Evolutionary conservation across 2,113 vertebrate genomes (phyloP).

Genomic region (Agapornis roseicollis): DNA sequence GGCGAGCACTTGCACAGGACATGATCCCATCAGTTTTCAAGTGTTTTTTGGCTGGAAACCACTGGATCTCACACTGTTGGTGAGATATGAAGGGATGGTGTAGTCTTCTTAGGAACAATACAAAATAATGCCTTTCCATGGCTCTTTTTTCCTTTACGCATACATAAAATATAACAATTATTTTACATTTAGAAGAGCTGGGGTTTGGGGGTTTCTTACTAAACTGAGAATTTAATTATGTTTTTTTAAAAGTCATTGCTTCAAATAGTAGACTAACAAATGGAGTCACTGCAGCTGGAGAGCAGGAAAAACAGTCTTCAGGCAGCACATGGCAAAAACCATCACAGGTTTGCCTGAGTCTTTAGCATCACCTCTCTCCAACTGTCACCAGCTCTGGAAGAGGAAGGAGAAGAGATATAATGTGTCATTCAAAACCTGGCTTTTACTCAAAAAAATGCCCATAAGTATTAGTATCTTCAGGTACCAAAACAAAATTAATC

Average conservation of each 20-base stretch:
- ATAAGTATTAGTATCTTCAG: not conserved
- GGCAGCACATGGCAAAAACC: not conserved
- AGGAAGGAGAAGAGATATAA: not conserved
- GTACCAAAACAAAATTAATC: not conserved
- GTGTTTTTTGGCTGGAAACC: not conserved
- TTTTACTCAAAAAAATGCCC: not conserved
- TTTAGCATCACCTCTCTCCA: not conserved
- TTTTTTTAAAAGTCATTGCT: not conserved
- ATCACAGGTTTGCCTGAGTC: not conserved
- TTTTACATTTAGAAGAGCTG: not conserved
- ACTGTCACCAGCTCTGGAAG: not conserved
- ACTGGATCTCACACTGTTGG: not conserved
- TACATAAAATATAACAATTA: not conserved
- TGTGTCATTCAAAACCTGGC: not conserved
- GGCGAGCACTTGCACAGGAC: not conserved
- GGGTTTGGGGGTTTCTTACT: not conserved
- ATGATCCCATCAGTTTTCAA: not conserved
- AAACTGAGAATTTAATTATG: not conserved
- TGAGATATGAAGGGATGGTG: not conserved
- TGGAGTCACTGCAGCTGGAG: rapidly evolving
- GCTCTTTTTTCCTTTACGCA: not conserved
- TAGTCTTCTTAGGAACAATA: not conserved
- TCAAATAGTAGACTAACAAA: not conserved
- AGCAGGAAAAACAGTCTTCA: not conserved
- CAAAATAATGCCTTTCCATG: not conserved